Percentiles rank a stretch among this genome's conserved stretches.
Conservation (phyloP, 2,113 vertebrate genomes). For the Apodemus speciosus region DNA sequence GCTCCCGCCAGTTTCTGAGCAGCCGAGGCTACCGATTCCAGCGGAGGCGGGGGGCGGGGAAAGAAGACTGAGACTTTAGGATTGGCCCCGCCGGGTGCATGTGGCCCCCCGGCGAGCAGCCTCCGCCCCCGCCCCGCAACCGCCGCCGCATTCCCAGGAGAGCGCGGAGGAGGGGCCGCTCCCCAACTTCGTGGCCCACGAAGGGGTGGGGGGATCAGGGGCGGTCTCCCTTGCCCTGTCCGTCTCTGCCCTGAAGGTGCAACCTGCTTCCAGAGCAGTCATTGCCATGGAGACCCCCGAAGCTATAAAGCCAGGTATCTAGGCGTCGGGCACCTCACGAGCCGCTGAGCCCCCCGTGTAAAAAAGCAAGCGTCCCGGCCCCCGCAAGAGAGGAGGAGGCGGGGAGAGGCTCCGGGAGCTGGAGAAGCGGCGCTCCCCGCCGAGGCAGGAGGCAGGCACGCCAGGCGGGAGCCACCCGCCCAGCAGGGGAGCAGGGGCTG, state of each 20-base stretch:
- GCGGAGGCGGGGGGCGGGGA: conserved; percentile 56
- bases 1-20: conserved; percentile 56
- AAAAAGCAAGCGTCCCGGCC: conserved; percentile 72
- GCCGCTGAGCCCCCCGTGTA: conserved; percentile 58
- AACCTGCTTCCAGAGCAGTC: conserved; percentile 25
- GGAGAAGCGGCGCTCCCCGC: conserved; percentile 72
- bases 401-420: conserved; percentile 70
- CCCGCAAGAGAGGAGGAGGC: conserved; percentile 74
- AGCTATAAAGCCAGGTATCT: conserved; percentile 66
- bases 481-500: conserved; percentile 63
- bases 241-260: conserved; percentile 1
- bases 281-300: conserved; percentile 71
- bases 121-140: conserved; percentile 59
- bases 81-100: conserved; percentile 58
- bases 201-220: conserved; percentile 58
- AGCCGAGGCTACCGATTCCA: not conserved
- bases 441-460: conserved; percentile 65
- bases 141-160: conserved; percentile 67
- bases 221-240: not conserved
- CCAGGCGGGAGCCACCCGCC: conserved; percentile 63
- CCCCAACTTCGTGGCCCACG: conserved; percentile 48
- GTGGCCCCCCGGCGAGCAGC: conserved; percentile 65
- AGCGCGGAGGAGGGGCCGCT: conserved; percentile 71
- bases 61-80: conserved; percentile 61
- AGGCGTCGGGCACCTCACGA: conserved; percentile 27